Evolutionary conservation across 2,797 vertebrate species (phyloP).

Genomic region (Lepus oiostolus): DNA sequence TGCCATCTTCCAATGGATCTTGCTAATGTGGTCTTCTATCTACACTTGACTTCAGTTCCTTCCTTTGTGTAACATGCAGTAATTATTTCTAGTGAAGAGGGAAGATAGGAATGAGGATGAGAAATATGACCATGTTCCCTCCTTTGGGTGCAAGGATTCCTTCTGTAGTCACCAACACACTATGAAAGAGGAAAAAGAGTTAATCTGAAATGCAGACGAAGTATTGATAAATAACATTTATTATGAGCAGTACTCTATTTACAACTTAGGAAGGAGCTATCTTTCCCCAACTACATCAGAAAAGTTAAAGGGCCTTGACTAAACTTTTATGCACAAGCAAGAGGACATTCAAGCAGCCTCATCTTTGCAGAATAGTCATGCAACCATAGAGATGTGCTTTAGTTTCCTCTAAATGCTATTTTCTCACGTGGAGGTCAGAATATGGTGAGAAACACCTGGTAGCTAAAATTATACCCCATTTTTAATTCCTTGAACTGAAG

Average conservation of each 20-base stretch:
- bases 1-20: background rate
- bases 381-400: background rate
- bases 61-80: background rate
- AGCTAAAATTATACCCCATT: too few species aligned
- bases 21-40: background rate
- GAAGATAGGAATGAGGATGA: background rate
- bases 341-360: background rate
- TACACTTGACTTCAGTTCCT: background rate
- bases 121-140: background rate
- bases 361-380: background rate
- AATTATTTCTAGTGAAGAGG: background rate
- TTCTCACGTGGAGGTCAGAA: background rate
- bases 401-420: background rate
- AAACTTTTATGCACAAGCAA: background rate
- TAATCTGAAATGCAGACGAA: background rate
- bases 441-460: background rate
- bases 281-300: background rate
- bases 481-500: too few species aligned
- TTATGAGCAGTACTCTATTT: background rate
- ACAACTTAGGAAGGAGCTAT: background rate
- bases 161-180: background rate
- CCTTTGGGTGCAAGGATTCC: background rate
- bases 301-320: background rate
- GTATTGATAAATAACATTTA: background rate
- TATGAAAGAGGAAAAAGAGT: background rate